Base-by-base conservation (phyloP, 1,140 invertebrate species). In the Pollicipes pollicipes region DNA sequence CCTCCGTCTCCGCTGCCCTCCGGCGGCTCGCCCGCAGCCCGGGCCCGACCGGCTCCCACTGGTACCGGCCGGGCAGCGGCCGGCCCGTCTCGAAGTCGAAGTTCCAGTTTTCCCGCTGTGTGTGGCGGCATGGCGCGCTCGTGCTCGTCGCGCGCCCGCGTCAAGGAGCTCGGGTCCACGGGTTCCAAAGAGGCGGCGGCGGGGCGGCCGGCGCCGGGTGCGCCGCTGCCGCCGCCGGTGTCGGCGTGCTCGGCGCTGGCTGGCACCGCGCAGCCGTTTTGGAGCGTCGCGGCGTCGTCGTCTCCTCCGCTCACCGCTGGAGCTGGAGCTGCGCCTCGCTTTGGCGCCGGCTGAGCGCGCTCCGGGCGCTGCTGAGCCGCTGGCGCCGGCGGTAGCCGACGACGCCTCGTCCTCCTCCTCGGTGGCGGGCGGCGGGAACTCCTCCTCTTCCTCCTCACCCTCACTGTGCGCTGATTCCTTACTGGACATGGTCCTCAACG, bases 101-200 rank as follows among this genome's bases (percentile, higher is more conserved):
- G 32, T 81, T 82, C 82, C 82, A 83, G 69, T 79, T 76, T 29
- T 82, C 77, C 30, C 79, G 76, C 67, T 82, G 81, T 2, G 79
- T 75, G 0, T 77, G n/a, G 30, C 0, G 80, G 77, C 71, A 82
- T 81, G 27, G 73, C 74, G 16, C 83, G 72, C 72, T 83, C 81
- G 2, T 77, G 74, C 58, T 83, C 79, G 2, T 80, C 79, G 29
- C 82, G 76, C 0, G 78, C 78, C 0, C 77, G 75, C 13, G 80
- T 80, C 6, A 81, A 82, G 13, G 45, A 58, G 21, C 79, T 81
- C 73, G 82, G 83, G 73, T 84, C 82, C 6, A 83, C 82, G 3
- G 83, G 83, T 0, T n/a, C 82, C 83, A 72, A 84, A 84, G 26
- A 84, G 75, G 73, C 82, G 80, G 72, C 81, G 77, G 21, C 81